Evolutionary conservation across 2,888 invertebrate species (phyloP), one percentile per base, ranked within the genome.

Genomic region (Halictus ligatus): DNA sequence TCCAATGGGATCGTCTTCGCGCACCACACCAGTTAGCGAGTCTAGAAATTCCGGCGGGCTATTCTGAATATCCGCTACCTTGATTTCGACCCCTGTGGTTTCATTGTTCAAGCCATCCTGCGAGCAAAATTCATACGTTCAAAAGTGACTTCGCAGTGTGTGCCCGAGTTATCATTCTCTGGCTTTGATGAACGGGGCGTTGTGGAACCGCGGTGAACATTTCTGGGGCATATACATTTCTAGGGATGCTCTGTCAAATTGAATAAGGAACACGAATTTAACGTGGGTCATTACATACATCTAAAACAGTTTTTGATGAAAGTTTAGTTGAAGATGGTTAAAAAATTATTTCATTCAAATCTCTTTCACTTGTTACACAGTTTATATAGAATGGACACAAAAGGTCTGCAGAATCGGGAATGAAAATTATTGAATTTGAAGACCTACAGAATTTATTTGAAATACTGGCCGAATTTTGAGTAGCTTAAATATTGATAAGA

Each of bases 21-120:
- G 96, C 54, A 98, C 96, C 43, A 98, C 97, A 0, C 97, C 98
- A 21, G 97, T 97, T 80, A 98, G 96, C 0, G 98, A 97, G 0
- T 98, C 98, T 74, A 97, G 96, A 95, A 98, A 98, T 80, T 97
- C 96, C 0, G 98, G 98, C 0, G 98, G 98, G 0, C 97, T 97
- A 94, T 98, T 98, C 95, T 98, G 98, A 0, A 98, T 97, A 93
- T 98, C 98, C 85, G 97, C 96, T 0, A 99, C 97, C 88, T 97
- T 97, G 46, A 98, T 97, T 92, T 97, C 97, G 21, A 98, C 97
- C 75, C 96, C 97, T 0, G 97, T 97, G 18, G 97, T 96, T 0
- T 97, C 97, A 91, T 97, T 97, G 90, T 98, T 97, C 18, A 96
- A 96, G 0, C 98, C 98, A 94, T 98, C 98, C 98, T 98, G 91